Percentiles rank a stretch among this genome's conserved stretches.
Conservation (phyloP, 2,113 vertebrate species). For the Engystomops pustulosus region DNA sequence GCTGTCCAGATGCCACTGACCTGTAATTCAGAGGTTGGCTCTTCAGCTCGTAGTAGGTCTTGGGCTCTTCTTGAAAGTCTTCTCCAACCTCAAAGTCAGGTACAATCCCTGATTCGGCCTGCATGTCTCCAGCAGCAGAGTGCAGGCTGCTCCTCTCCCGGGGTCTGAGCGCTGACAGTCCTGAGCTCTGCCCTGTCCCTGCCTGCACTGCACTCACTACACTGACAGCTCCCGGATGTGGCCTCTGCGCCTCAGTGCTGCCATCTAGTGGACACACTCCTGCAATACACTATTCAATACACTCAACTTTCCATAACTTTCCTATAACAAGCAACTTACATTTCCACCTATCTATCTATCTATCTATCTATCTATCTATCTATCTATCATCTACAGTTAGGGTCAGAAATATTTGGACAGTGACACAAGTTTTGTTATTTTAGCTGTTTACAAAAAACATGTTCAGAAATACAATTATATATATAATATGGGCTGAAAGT, state of each 20-base stretch:
- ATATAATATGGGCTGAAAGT: too few relatives aligned
- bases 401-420: too few relatives aligned
- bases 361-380: neutral
- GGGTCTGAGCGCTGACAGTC: slow-evolving; percentile 26
- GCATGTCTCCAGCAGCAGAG: slow-evolving; percentile 74
- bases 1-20: slow-evolving; percentile 73
- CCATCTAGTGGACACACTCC: slow-evolving; percentile 42
- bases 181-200: slow-evolving; percentile 57
- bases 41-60: slow-evolving; percentile 96
- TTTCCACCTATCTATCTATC: neutral
- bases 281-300: too few relatives aligned
- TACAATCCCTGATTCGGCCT: slow-evolving; percentile 94
- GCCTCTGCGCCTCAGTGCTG: neutral
- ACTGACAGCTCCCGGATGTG: slow-evolving; percentile 12
- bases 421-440: too few relatives aligned
- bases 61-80: slow-evolving; percentile 93
- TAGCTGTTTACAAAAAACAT: too few relatives aligned
- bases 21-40: slow-evolving; percentile 92
- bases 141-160: slow-evolving; percentile 40
- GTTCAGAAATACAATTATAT: too few relatives aligned
- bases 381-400: neutral
- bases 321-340: neutral
- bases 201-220: slow-evolving; percentile 60
- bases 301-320: neutral
- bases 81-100: slow-evolving; percentile 93